Evolutionary conservation across 2,797 vertebrate species (phyloP), one percentile per base, ranked within the genome.

Genomic region (Heteromormyrus szaboi): DNA sequence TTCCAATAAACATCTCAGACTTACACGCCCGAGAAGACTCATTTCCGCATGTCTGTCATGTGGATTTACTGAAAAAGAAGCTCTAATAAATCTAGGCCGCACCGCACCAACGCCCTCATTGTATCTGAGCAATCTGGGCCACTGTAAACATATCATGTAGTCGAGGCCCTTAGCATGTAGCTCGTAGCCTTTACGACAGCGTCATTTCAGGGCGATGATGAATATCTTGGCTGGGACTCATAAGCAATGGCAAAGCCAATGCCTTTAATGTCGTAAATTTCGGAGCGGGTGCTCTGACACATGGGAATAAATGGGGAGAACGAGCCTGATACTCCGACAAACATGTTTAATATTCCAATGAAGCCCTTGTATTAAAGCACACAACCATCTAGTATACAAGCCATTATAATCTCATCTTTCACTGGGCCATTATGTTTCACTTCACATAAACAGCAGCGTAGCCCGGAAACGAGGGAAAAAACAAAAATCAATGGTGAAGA

Each of bases 401-500:
- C 79, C 25, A 87, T 68, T 87, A 81, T 33, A 83, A 87, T 53
- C 53, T 79, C 65, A 87, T 54, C 56, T 88, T 88, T 89, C 72
- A 65, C 65, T 37, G 41, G 25, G 54, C 68, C n/a, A 81, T 68
- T 88, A 81, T 56, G 81, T 37, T 56, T 53, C 50, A 53, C 9
- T 53, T 76, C 56, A 68, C 84, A 87, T 50, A 44, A 81, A 89
- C 46, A 53, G 48, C 56, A 48, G 50, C 88, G 72, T 84, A 90
- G 89, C 65, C 88, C 41, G 79, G 51, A 87, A 88, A 83, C 44
- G 5, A 81, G 41, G 41, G 19, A 50, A 68, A 85, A 46, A 46
- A 46, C 54, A 4, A 56, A 88, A 92, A 93, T 90, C 91, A 85
- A 91, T 93, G 88, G 87, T 88, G 72, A 90, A 88, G 88, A 89